Conservation (phyloP, 2,797 vertebrate species). For the Mormyrus hasselquistii region DNA sequence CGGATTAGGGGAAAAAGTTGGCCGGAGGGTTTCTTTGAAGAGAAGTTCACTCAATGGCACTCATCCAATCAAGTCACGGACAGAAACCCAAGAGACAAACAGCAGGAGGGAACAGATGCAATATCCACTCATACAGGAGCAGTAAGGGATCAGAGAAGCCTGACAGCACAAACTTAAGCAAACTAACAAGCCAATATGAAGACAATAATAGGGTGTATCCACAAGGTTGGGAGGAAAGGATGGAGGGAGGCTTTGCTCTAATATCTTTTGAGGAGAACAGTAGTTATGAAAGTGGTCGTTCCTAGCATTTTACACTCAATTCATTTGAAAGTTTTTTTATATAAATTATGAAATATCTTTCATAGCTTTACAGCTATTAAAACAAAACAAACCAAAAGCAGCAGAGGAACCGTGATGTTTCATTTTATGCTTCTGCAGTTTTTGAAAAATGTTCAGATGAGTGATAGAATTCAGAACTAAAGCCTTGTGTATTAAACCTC, state of each 20-base stretch:
- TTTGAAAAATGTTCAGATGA: constrained; percentile 30
- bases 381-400: neutral
- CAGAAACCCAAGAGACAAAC: neutral
- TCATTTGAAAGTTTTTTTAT: neutral
- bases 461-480: constrained; percentile 45
- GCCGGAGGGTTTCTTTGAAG: neutral
- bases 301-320: neutral
- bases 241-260: too few species aligned
- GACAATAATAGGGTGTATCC: neutral
- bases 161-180: neutral
- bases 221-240: neutral
- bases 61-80: neutral
- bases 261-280: neutral
- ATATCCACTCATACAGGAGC: neutral
- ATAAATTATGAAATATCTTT: neutral
- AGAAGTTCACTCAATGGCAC: neutral
- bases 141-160: neutral
- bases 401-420: neutral
- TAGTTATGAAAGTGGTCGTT: neutral
- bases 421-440: constrained; percentile 16
- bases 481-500: constrained; percentile 41
- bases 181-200: neutral
- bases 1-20: neutral
- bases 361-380: neutral
- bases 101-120: neutral